phyloP scores from a whole-genome alignment of 1,140 invertebrate genomes.

The Hycleus cichorii region DNA sequence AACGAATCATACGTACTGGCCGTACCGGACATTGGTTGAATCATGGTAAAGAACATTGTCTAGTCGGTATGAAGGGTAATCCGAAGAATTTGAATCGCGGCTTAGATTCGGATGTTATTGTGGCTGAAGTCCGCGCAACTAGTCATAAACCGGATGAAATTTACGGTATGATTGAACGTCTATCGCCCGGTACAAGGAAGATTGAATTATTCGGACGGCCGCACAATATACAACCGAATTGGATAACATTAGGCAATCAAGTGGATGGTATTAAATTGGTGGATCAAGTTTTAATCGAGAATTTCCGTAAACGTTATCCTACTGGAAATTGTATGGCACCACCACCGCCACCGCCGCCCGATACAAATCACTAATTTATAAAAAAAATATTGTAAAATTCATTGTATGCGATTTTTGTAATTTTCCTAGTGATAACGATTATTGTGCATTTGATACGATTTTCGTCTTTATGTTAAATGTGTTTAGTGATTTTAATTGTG shows the following conservation, averaged over 20 bases:
- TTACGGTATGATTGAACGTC: constrained; percentile 83
- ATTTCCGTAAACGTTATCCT: constrained; percentile 86
- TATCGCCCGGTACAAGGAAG: constrained; percentile 90
- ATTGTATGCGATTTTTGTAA: too few species aligned
- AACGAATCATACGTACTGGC: constrained; percentile 93
- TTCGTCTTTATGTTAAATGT: neutral
- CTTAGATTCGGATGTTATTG: constrained; percentile 95
- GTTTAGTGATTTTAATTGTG: constrained; percentile 9
- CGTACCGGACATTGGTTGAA: constrained; percentile 97
- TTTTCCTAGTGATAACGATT: neutral
- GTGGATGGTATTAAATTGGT: constrained; percentile 89
- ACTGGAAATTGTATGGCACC: constrained; percentile 83
- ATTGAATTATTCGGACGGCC: constrained; percentile 96
- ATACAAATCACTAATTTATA: constrained; percentile 29
- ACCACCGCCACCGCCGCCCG: constrained; percentile 40
- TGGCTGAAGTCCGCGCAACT: constrained; percentile 94
- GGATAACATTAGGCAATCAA: constrained; percentile 95
- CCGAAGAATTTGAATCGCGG: constrained; percentile 86
- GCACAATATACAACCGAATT: constrained; percentile 97
- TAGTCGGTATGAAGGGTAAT: constrained; percentile 95
- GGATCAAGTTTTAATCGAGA: constrained; percentile 84
- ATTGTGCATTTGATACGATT: neutral
- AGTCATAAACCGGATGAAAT: constrained; percentile 98
- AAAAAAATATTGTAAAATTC: neutral
- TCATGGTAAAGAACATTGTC: constrained; percentile 97